Conservation (phyloP, 1,140 invertebrate species). For the Neodiprion fabricii region DNA sequence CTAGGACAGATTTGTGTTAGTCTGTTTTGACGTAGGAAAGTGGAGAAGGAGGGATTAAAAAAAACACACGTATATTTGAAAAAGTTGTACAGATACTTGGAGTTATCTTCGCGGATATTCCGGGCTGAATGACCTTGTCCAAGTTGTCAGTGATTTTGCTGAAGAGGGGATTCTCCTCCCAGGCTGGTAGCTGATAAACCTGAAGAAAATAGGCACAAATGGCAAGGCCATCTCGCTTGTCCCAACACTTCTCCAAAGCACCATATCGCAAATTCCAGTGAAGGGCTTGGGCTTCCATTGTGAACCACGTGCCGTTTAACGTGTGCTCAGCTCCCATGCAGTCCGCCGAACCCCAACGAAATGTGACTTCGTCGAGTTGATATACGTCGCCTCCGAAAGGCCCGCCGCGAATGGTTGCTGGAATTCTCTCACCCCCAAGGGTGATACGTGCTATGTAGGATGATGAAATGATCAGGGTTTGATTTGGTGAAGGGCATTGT, state of each 20-base stretch:
- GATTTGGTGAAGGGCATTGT: too few relatives aligned
- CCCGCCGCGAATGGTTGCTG: conserved; percentile 42
- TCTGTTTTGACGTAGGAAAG: too few relatives aligned
- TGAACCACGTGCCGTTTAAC: conserved; percentile 51
- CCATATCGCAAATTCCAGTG: conserved; percentile 78
- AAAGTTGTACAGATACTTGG: background rate
- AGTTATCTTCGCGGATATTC: background rate
- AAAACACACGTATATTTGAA: too few relatives aligned
- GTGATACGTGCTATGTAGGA: conserved; percentile 17
- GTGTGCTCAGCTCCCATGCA: conserved; percentile 66
- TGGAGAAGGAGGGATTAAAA: too few relatives aligned
- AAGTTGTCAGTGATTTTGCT: conserved; percentile 27
- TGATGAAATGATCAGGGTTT: too few relatives aligned
- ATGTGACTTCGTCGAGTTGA: conserved; percentile 62
- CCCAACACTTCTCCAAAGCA: conserved; percentile 69
- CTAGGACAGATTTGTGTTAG: too few relatives aligned
- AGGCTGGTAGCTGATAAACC: conserved; percentile 37
- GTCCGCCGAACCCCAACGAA: conserved; percentile 66
- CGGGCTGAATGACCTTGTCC: conserved; percentile 6
- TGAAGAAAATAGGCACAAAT: conserved; percentile 78
- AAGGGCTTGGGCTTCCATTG: conserved; percentile 78
- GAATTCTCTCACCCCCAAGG: conserved; percentile 13
- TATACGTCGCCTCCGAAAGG: conserved; percentile 56
- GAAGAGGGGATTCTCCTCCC: conserved; percentile 29
- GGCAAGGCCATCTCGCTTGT: conserved; percentile 75